Conservation (phyloP, 2,113 vertebrate species). For the Brachypteracias leptosomus region DNA sequence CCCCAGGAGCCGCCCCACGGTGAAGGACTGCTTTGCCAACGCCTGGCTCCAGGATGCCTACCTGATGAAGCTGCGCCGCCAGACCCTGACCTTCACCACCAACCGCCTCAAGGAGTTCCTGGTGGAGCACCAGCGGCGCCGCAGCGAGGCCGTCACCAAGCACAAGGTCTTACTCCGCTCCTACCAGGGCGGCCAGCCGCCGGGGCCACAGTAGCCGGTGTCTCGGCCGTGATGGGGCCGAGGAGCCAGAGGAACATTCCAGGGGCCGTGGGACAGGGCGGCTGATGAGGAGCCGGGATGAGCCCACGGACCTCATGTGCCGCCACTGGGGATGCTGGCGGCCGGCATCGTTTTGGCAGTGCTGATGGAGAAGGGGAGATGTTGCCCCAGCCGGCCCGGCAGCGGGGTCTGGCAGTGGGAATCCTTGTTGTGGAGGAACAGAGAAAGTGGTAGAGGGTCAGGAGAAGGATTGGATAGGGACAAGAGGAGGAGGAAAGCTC, state of each 20-base stretch:
- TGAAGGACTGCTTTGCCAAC: conserved; percentile 93
- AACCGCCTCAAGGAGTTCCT: conserved; percentile 94
- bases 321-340: neutral
- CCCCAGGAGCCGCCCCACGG: conserved; percentile 90
- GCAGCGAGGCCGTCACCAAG: conserved; percentile 83
- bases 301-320: neutral
- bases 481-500: neutral
- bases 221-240: neutral
- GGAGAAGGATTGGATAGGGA: neutral
- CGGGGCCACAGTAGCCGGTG: conserved; percentile 75
- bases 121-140: conserved; percentile 86
- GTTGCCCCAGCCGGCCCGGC: neutral
- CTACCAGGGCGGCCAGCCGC: conserved; percentile 78
- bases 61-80: conserved; percentile 94
- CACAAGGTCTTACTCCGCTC: conserved; percentile 98
- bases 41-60: conserved; percentile 98
- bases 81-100: conserved; percentile 97
- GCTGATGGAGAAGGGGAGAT: neutral
- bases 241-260: conserved; percentile 72
- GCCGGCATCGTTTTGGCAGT: neutral
- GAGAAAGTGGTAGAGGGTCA: neutral
- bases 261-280: conserved; percentile 26
- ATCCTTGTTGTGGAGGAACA: neutral
- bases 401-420: neutral
- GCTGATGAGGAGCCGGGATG: neutral